Conservation (phyloP, 2,113 vertebrate genomes). For the Sisor rabdophorus region DNA sequence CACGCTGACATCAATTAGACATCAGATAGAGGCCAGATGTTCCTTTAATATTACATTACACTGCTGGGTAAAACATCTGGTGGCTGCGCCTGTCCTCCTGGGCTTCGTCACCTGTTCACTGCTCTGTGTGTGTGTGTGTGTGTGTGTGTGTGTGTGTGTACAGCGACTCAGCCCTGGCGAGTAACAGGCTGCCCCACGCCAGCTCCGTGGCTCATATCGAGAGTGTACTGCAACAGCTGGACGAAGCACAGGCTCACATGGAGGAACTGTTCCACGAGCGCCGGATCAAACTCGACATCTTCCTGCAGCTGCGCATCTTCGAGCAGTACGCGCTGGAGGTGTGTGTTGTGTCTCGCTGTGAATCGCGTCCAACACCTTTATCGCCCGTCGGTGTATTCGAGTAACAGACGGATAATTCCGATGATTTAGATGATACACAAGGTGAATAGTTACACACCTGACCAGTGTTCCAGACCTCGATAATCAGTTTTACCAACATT, state of each 20-base stretch:
- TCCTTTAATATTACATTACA: neutral
- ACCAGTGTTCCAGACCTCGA: too few relatives aligned
- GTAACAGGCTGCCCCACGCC: conserved; percentile 81
- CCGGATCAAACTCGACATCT: conserved; percentile 85
- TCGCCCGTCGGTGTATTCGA: conserved; percentile 19
- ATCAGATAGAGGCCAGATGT: conserved; percentile 5
- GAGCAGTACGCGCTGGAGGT: conserved; percentile 88
- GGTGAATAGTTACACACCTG: too few relatives aligned
- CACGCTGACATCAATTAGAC: neutral
- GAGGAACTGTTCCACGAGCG: conserved; percentile 86
- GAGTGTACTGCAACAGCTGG: conserved; percentile 82
- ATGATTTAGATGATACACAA: too few relatives aligned
- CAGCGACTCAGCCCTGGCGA: conserved; percentile 82
- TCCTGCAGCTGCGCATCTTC: conserved; percentile 84
- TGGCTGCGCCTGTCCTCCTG: neutral
- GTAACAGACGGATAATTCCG: conserved; percentile 26
- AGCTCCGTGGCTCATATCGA: conserved; percentile 88
- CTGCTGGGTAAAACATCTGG: conserved; percentile 1
- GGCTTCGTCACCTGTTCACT: conserved; percentile 1
- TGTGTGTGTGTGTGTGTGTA: conserved; percentile 20
- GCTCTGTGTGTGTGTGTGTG: neutral
- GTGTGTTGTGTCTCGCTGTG: conserved; percentile 31
- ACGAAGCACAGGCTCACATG: conserved; percentile 86
- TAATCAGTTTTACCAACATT: too few relatives aligned
- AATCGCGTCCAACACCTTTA: neutral